These are phyloP conservation scores for Porites lobata DNA, from an alignment of 92 coral and sea anemone species.

Conservation along the genomic window DNA sequence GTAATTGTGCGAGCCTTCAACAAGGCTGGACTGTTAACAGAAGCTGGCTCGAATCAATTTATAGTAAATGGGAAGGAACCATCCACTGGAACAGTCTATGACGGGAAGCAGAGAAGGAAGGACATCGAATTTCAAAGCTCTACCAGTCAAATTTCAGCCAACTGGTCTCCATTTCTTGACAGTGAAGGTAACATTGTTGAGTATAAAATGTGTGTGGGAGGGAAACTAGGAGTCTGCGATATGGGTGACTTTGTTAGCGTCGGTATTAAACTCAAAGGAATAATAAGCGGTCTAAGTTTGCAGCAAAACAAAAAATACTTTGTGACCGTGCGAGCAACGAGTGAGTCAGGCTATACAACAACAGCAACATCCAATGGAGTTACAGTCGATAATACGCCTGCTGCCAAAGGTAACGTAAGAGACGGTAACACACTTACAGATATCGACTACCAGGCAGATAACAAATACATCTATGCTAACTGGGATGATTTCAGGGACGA, in stretches of 20 bases:
- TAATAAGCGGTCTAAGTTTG: slow-evolving; percentile 67
- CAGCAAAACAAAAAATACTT: slow-evolving; percentile 69
- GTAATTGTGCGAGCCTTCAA: slow-evolving; percentile 78
- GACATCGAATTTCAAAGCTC: slow-evolving; percentile 77
- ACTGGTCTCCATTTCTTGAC: slow-evolving; percentile 82
- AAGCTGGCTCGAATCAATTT: slow-evolving; percentile 51
- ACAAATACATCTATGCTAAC: slow-evolving; percentile 73
- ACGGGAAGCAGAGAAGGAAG: slow-evolving; percentile 30
- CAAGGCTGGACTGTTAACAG: slow-evolving; percentile 65
- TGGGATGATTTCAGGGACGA: slow-evolving; percentile 89
- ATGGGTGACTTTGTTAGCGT: slow-evolving; percentile 49
- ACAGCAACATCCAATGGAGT: slow-evolving; percentile 72
- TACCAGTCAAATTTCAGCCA: slow-evolving; percentile 61
- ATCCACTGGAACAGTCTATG: slow-evolving; percentile 72
- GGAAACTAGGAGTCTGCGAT: slow-evolving; percentile 74
- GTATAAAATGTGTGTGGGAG: slow-evolving; percentile 84
- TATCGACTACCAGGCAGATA: slow-evolving; percentile 71
- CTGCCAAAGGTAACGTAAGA: slow-evolving; percentile 67
- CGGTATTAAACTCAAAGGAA: slow-evolving; percentile 50
- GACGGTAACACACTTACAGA: slow-evolving; percentile 76
- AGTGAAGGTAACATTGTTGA: slow-evolving; percentile 66
- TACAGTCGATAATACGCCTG: slow-evolving; percentile 79
- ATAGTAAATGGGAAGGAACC: slow-evolving; percentile 69
- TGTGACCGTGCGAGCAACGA: slow-evolving; percentile 75
- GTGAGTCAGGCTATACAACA: slow-evolving; percentile 78